Evolutionary conservation across 2,888 invertebrate genomes (phyloP), one percentile per base, ranked within the genome.

Genomic region (Allolobophora icterica): DNA sequence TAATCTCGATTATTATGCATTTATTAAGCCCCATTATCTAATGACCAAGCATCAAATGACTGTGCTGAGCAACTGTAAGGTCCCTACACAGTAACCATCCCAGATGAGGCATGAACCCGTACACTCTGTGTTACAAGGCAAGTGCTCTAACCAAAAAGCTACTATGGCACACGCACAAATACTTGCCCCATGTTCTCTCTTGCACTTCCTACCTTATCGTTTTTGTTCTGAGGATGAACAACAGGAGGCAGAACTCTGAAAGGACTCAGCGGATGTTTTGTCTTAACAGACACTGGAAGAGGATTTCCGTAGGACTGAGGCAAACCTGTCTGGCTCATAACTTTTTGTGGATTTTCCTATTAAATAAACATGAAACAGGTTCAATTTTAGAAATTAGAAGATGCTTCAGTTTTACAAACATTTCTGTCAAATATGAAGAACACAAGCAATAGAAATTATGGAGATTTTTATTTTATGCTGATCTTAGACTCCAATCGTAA

Each of bases 291-390:
- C n/a, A 13, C 71, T 71, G 71, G 71, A n/a, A 71, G n/a, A 71
- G n/a, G n/a, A n/a, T 30, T 71, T 71, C 71, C 71, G 17, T 71
- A 71, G 71, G 71, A n/a, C 71, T 71, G 71, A 5, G 71, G 71
- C 71, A 71, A 71, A 71, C 71, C 71, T n/a, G 71, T n/a, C n/a
- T 71, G 71, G 71, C 71, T 71, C 71, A 71, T 11, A 71, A 71
- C 8, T 0, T 71, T 71, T 71, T 30, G n/a, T 5, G 71, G n/a
- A 71, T 71, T 71, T n/a, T 8, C n/a, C 71, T 71, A n/a, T 71
- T 8, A n/a, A 71, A n/a, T 71, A 30, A 71, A 71, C 30, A 71
- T 8, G 30, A 71, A 71, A 71, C 30, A 71, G 8, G 8, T n/a
- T n/a, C n/a, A 71, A n/a, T 30, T 71, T 71, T n/a, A 71, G 8